These are phyloP conservation scores for Collichthys lucidus DNA, from an alignment of 2,113 vertebrate genomes.

Conservation along the genomic window DNA sequence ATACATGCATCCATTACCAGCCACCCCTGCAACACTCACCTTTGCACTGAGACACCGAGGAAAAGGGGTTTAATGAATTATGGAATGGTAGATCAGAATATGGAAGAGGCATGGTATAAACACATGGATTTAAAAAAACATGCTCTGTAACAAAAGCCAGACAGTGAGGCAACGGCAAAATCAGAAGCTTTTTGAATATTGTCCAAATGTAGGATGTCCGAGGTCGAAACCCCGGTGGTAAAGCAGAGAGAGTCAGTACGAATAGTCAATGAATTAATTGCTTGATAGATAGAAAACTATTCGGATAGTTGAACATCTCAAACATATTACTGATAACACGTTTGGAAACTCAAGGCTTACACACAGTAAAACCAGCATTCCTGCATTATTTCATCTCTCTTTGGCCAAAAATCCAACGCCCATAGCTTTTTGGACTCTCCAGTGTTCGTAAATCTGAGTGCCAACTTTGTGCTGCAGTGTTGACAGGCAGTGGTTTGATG, in stretches of 20 bases:
- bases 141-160: slow-evolving; percentile 17
- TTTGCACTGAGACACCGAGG: slow-evolving; percentile 33
- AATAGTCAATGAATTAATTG: too few relatives aligned
- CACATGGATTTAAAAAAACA: neutral
- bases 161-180: slow-evolving; percentile 10
- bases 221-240: neutral
- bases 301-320: too few relatives aligned
- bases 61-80: slow-evolving; percentile 61
- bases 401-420: neutral
- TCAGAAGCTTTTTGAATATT: neutral
- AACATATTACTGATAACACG: neutral
- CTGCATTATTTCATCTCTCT: neutral
- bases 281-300: too few relatives aligned
- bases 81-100: slow-evolving; percentile 52
- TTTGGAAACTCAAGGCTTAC: too few relatives aligned
- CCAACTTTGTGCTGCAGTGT: neutral
- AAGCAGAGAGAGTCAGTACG: neutral
- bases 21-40: slow-evolving; percentile 15
- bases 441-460: neutral
- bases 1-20: slow-evolving; percentile 73
- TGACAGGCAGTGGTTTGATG: neutral
- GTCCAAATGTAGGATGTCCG: neutral
- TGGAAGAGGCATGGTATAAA: neutral
- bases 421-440: neutral
- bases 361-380: too few relatives aligned